Percentiles rank a stretch among this genome's conserved stretches.
phyloP scores from a whole-genome alignment of 1,140 invertebrate species.

The Drosophila baimaii region DNA sequence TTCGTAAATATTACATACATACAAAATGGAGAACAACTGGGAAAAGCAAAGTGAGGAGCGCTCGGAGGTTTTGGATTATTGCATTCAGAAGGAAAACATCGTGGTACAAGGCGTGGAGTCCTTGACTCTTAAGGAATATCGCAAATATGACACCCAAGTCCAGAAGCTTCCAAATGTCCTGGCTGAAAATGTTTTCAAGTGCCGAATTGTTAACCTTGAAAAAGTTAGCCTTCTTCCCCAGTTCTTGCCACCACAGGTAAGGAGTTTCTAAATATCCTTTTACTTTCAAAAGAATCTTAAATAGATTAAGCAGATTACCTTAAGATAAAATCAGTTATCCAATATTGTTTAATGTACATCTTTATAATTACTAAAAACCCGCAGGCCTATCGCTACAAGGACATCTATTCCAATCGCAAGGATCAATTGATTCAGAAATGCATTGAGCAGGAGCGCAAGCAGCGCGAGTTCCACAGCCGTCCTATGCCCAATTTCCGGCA shows the following conservation, averaged over 20 bases:
- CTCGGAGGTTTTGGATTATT: not conserved
- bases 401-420: slow-evolving; percentile 63
- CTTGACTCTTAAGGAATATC: not conserved
- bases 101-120: not conserved
- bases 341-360: no score
- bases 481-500: slow-evolving; percentile 67
- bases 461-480: slow-evolving; percentile 62
- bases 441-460: slow-evolving; percentile 44
- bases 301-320: no score
- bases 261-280: not conserved
- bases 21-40: slow-evolving; percentile 20
- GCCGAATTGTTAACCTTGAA: not conserved
- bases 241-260: slow-evolving; percentile 1
- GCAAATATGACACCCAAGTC: not conserved
- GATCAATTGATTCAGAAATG: slow-evolving; percentile 22
- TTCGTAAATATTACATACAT: not conserved
- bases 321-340: no score
- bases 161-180: not conserved
- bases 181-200: not conserved
- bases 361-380: not conserved
- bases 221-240: not conserved
- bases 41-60: not conserved
- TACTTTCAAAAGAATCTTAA: no score
- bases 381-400: slow-evolving; percentile 63
- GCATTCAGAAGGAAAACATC: not conserved